A percentile compares a stretch with the other conserved stretches of the same genome.
phyloP scores from a whole-genome alignment of 53 echinoderm and acorn worm genomes.

The Luidia sarsii region DNA sequence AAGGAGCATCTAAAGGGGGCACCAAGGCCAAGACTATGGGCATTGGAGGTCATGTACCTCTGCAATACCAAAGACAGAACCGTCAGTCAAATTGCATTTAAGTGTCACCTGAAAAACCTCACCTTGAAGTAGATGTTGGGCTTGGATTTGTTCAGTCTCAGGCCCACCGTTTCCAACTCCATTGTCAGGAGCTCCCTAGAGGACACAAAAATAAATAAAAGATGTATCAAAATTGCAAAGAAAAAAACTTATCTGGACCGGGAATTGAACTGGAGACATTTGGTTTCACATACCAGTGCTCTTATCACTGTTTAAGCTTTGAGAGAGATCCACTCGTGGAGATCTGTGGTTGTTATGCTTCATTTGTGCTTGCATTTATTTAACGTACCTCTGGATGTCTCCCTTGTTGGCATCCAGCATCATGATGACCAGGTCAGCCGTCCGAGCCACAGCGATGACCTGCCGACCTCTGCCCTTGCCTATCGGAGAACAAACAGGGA shows the following conservation, averaged over 20 bases:
- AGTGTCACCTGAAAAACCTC: background rate
- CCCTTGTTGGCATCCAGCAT: conserved; percentile 99
- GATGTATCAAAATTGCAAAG: background rate
- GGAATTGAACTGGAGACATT: no score
- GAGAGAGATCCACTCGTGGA: background rate
- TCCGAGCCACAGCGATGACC: conserved; percentile 97
- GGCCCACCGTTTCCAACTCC: conserved; percentile 90
- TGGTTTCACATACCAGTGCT: background rate
- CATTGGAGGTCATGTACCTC: no score
- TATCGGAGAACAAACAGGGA: no score
- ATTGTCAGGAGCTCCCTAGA: conserved; percentile 79
- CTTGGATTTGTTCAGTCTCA: conserved; percentile 85
- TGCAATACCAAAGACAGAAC: no score
- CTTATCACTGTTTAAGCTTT: no score
- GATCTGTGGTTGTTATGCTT: no score
- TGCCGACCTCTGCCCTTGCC: conserved; percentile 99
- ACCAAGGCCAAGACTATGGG: no score
- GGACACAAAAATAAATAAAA: no score
- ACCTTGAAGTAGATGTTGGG: conserved; percentile 99
- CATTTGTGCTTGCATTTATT: background rate
- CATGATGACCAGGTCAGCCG: conserved; percentile 96
- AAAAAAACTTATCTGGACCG: no score
- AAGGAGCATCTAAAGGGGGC: no score
- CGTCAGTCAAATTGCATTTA: background rate
- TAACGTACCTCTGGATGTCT: conserved; percentile 89